Conservation (phyloP, 2,888 invertebrate genomes). For the Tetramorium bicarinatum region DNA sequence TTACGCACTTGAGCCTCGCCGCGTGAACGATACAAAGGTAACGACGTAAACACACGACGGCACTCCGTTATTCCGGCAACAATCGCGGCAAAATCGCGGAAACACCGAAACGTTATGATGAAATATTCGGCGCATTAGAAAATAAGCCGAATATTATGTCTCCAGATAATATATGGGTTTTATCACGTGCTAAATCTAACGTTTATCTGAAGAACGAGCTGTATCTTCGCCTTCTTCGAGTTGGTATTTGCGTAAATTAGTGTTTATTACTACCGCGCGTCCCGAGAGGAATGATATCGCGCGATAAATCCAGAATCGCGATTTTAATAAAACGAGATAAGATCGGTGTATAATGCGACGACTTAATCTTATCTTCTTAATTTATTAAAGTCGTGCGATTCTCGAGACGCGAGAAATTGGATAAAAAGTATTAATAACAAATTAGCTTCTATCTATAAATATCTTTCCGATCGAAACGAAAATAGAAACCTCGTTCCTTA, state of each 20-base stretch:
- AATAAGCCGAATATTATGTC: neutral
- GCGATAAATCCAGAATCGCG: neutral
- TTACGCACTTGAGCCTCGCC: conserved; percentile 1
- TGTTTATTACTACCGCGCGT: neutral
- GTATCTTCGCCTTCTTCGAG: neutral
- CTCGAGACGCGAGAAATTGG: neutral
- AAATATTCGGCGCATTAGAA: neutral
- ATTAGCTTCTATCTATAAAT: neutral
- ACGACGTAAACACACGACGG: neutral
- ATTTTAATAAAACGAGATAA: neutral
- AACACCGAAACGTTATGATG: neutral
- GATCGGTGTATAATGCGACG: neutral
- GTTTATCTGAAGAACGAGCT: neutral
- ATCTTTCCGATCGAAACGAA: neutral
- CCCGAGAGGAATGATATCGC: neutral
- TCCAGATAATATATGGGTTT: neutral
- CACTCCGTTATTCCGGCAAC: neutral
- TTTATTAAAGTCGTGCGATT: neutral
- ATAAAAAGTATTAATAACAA: conserved; percentile 8
- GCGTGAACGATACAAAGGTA: neutral
- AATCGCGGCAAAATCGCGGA: neutral
- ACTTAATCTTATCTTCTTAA: neutral
- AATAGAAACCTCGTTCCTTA: neutral
- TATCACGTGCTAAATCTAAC: neutral
- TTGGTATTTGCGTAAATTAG: neutral